Evolutionary conservation across 2,888 invertebrate species (phyloP).

Genomic region (Sylvicola fuscatus): DNA sequence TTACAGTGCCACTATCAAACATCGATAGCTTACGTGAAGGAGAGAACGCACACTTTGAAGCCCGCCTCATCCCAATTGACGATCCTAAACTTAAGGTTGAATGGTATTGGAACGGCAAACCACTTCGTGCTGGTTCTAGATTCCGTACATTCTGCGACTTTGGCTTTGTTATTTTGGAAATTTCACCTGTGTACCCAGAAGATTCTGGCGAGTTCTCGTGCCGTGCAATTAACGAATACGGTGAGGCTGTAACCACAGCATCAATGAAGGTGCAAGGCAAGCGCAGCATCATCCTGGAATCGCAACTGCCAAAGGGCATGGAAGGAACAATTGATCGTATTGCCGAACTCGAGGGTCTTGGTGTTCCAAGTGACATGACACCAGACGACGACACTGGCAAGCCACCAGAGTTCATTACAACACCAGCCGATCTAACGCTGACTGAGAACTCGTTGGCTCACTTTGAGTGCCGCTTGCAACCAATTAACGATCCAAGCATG

Average conservation of each 20-base stretch:
- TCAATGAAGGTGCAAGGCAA: conserved; percentile 82
- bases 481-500: conserved; percentile 83
- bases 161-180: conserved; percentile 92
- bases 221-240: conserved; percentile 71
- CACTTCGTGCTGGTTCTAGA: conserved; percentile 69
- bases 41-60: conserved; percentile 82
- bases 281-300: conserved; percentile 76
- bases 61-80: conserved; percentile 69
- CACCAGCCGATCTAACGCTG: conserved; percentile 63
- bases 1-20: conserved; percentile 74
- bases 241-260: conserved; percentile 78
- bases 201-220: conserved; percentile 79
- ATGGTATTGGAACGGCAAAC: conserved; percentile 90
- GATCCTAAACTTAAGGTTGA: conserved; percentile 81
- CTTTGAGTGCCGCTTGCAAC: conserved; percentile 76
- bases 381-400: conserved; percentile 68
- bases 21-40: conserved; percentile 75
- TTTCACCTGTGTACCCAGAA: conserved; percentile 90
- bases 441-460: conserved; percentile 78
- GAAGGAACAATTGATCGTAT: conserved; percentile 86
- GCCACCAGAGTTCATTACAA: conserved; percentile 78
- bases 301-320: conserved; percentile 83
- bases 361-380: conserved; percentile 40
- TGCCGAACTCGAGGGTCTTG: conserved; percentile 74
- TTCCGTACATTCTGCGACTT: conserved; percentile 96